Base-by-base conservation (phyloP, 1,140 invertebrate genomes). In the Eubasilissa regina region DNA sequence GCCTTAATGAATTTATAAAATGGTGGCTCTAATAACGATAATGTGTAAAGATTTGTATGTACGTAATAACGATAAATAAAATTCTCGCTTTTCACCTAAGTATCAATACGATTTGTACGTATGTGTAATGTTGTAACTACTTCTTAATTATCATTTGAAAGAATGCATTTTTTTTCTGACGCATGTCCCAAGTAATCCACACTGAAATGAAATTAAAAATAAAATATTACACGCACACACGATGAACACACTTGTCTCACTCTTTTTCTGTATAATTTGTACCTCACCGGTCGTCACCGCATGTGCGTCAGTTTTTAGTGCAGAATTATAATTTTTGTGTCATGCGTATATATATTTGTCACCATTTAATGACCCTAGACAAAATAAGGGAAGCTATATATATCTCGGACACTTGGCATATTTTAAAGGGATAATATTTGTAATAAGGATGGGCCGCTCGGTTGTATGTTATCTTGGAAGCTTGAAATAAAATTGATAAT, bases 401-500 rank as follows among this genome's bases (percentile, higher is more conserved):
- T 12, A 53, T 53, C 15, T 13, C 51, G 15, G 53, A 56, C 19
- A 56, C 53, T 19, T 10, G 53, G 53, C 19, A 19, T 56, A 56
- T 56, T 56, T 13, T 64, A 35, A 64, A 64, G 19, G 35, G 25
- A 64, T 64, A 64, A 64, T 64, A 35, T 25, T 43, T 43, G 35
- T 43, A 43, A n/a, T 35, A 64, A 64, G 35, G 60, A 35, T 6
- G 12, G 35, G 25, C 53, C 53, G 19, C 53, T 64, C 25, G 60
- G 64, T 68, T 68, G 64, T 44, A 68, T 48, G 64, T 68, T 68
- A 48, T 21, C 43, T 68, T 47, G 64, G 45, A 68, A 17, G 64
- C 64, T 68, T 68, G 64, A 17, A 68, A 68, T 68, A 45, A 68
- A 68, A 68, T 45, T 68, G 64, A 68, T 68, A 68, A 68, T 68